Percentiles rank a stretch among this genome's conserved stretches.
These are phyloP conservation scores for Heteromurus nitidus DNA, from an alignment of 2,888 invertebrate genomes.

Conservation along the genomic window DNA sequence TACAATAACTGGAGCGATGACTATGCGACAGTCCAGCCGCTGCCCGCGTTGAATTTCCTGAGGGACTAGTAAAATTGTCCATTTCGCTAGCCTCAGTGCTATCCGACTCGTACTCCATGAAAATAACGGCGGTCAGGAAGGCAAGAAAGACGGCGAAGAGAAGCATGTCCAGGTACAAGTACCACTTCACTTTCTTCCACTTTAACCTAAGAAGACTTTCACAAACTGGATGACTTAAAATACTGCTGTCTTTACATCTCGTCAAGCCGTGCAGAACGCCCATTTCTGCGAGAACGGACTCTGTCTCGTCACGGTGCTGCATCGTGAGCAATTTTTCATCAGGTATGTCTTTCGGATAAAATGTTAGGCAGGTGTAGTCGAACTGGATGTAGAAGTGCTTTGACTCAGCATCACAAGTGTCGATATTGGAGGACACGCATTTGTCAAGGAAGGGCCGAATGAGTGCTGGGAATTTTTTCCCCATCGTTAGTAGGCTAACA, in stretches of 20 bases:
- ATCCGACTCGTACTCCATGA: constrained; percentile 73
- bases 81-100: constrained; percentile 47
- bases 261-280: constrained; percentile 73
- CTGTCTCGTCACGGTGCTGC: constrained; percentile 73
- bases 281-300: constrained; percentile 72
- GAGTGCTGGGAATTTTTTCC: constrained; percentile 70
- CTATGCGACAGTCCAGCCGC: constrained; percentile 16
- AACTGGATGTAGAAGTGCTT: constrained; percentile 74
- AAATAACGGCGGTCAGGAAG: constrained; percentile 73
- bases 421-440: constrained; percentile 73
- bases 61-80: not conserved
- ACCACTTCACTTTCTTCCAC: constrained; percentile 74
- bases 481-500: constrained; percentile 72
- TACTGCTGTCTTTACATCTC: constrained; percentile 72
- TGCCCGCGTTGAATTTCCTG: constrained; percentile 23
- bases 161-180: constrained; percentile 73
- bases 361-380: constrained; percentile 73
- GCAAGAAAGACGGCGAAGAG: constrained; percentile 73
- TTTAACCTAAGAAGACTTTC: constrained; percentile 73
- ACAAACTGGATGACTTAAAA: constrained; percentile 73
- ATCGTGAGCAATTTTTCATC: constrained; percentile 72
- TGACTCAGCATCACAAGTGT: constrained; percentile 73
- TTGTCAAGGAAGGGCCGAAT: constrained; percentile 73
- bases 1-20: constrained; percentile 67
- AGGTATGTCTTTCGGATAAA: constrained; percentile 73